Evolutionary conservation across 2,888 invertebrate species (phyloP), one percentile per base, ranked within the genome.

Genomic region (Drosophila tanythrix): DNA sequence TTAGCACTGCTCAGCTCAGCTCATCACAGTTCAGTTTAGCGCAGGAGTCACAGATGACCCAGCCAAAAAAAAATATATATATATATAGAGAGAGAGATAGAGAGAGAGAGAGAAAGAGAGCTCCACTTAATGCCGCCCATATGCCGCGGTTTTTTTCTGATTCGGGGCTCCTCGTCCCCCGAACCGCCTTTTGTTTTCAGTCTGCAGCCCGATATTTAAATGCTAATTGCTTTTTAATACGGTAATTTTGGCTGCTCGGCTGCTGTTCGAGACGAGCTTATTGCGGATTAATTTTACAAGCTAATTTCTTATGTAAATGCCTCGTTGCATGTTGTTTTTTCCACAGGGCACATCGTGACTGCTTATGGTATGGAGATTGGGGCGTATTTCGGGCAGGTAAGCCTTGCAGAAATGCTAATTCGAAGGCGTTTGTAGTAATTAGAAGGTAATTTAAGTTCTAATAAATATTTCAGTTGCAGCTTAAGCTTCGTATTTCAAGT

Each of bases 171-270:
- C 43, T 38, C 27, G 31, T 35, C 21, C 40, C 43, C 51, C 33
- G 13, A 25, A 18, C 18, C 51, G 40, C 21, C 63, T 59, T 74
- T 80, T 88, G 79, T 76, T 65, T 79, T 73, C 56, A 55, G 65
- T 68, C 68, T 62, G 43, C 51, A 71, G 74, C 79, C 67, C 79
- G 72, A 74, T 85, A 83, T 82, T 87, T 81, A 80, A 86, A 89
- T 88, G 85, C 92, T 91, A 91, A 92, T 92, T 91, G 92, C 91
- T 91, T 91, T 91, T 90, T 92, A 91, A 92, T 91, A 86, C 89
- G 79, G 79, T 87, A 90, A 88, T 86, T 91, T 90, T 72, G 74
- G 76, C 80, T 74, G 66, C 59, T 74, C 69, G 73, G 29, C 75
- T 72, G 69, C 75, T 74, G 81, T 78, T 63, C 79, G 81, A 74